Base-by-base conservation (phyloP, 2,113 vertebrate species). In the Chunga burmeisteri region DNA sequence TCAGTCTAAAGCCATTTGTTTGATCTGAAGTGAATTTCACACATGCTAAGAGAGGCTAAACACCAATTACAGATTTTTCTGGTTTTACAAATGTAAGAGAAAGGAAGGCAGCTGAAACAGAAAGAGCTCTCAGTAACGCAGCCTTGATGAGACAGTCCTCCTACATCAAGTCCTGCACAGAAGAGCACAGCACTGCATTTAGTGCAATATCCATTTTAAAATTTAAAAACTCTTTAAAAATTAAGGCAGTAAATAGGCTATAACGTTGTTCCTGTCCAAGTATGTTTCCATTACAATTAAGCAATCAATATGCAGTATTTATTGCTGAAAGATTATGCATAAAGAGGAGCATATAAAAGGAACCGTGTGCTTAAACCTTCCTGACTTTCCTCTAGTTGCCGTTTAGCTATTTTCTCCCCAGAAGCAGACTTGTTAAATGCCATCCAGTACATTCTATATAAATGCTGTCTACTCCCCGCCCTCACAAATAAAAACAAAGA, bases 301-400 rank as follows among this genome's bases (percentile, higher is more conserved):
- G 95, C 94, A 97, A 98, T 98, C 97, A 97, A 98, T 98, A 97
- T 42, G 61, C 70, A 92, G 70, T 95, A 97, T 97, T 98, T 98
- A 98, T 94, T 97, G 93, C 94, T 87, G 82, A 66, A 81, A 94
- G 80, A 77, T 84, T 89, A 95, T 40, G 85, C 90, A 93, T 70
- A 81, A 91, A 96, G 73, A 89, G 63, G 88, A 95, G 72, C 75
- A 93, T 72, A 81, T 86, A 90, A 94, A 96, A 90, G 47, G 47
- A 67, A 49, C 7, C 8, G 1, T 62, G 52, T 73, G 49, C 50
- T 91, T 80, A 92, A 90, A 94, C 77, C 74, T 96, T 63, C 70
- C 58, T 44, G 72, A 56, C 90, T 97, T 90, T 49, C 88, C 74
- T 89, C 81, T 61, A 81, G 71, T 62, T 89, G 92, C 77, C 17